These are phyloP conservation scores for Lota lota DNA, from an alignment of 2,113 vertebrate species.

Conservation along the genomic window DNA sequence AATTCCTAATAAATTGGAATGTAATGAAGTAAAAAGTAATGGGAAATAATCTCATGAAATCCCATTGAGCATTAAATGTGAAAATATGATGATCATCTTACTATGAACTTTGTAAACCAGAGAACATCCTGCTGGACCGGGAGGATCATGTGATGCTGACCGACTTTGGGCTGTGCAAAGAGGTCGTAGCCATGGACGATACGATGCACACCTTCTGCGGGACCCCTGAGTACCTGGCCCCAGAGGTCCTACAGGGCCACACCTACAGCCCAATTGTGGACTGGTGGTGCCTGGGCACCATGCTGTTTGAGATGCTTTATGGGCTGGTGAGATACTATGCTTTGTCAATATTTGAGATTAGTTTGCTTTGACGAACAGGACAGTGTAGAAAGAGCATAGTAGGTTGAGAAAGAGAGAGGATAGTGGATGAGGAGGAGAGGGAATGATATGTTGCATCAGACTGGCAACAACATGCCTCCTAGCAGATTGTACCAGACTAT, in stretches of 20 bases:
- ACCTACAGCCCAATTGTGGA: slow-evolving; percentile 73
- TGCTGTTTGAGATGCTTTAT: slow-evolving; percentile 78
- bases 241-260: slow-evolving; percentile 73
- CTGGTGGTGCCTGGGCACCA: slow-evolving; percentile 78
- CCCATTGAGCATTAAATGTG: too few relatives aligned
- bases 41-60: too few relatives aligned
- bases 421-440: too few relatives aligned
- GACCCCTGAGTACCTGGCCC: slow-evolving; percentile 76
- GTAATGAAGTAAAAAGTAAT: too few relatives aligned
- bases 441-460: too few relatives aligned
- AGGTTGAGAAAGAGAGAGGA: too few relatives aligned
- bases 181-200: slow-evolving; percentile 62
- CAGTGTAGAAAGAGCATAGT: too few relatives aligned
- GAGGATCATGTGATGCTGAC: slow-evolving; percentile 75
- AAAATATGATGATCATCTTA: too few relatives aligned
- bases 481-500: background rate
- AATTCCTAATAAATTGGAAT: too few relatives aligned
- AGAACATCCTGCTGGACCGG: slow-evolving; percentile 75
- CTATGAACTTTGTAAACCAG: slow-evolving; percentile 39
- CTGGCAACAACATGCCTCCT: too few relatives aligned
- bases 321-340: slow-evolving; percentile 63
- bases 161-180: slow-evolving; percentile 80
- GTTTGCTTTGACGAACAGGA: too few relatives aligned
- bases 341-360: too few relatives aligned
- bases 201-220: slow-evolving; percentile 75